These are phyloP conservation scores for Drosophila funebris DNA, from an alignment of 1,140 invertebrate genomes.

Conservation along the genomic window DNA sequence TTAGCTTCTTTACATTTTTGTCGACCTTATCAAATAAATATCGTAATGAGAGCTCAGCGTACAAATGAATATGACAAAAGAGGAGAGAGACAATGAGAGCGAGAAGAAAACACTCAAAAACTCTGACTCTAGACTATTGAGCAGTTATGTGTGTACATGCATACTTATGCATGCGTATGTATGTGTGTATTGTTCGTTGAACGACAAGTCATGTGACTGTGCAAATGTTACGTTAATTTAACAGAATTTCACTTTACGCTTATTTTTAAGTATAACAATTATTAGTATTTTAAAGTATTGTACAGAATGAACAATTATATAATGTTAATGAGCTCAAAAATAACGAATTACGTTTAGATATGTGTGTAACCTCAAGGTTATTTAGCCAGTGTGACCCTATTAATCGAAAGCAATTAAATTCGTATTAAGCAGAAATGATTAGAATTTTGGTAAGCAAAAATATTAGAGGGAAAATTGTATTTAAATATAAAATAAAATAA, in stretches of 20 bases:
- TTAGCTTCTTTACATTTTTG: slow-evolving; percentile 39
- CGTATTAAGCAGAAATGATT: not conserved
- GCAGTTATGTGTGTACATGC: slow-evolving; percentile 16
- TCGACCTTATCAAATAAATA: slow-evolving; percentile 65
- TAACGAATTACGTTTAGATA: not conserved
- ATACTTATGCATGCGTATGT: slow-evolving; percentile 26
- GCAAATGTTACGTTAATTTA: slow-evolving; percentile 49
- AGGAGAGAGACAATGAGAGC: no score
- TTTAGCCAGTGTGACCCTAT: slow-evolving; percentile 6
- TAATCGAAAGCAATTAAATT: not conserved
- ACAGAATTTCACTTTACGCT: slow-evolving; percentile 15
- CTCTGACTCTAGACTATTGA: slow-evolving; percentile 27
- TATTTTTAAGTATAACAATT: not conserved
- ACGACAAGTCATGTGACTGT: slow-evolving; percentile 62
- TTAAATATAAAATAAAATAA: not conserved
- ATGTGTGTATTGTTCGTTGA: slow-evolving; percentile 22
- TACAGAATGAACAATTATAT: slow-evolving; percentile 10
- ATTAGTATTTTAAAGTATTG: slow-evolving; percentile 9
- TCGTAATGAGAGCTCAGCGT: slow-evolving; percentile 26
- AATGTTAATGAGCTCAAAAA: not conserved
- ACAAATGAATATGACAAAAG: not conserved
- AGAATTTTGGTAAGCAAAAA: no score
- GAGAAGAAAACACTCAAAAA: slow-evolving; percentile 31
- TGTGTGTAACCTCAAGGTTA: not conserved
- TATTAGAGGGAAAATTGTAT: not conserved